These are phyloP conservation scores for Hestina assimilis DNA, from an alignment of 1,140 invertebrate species.

Conservation along the genomic window DNA sequence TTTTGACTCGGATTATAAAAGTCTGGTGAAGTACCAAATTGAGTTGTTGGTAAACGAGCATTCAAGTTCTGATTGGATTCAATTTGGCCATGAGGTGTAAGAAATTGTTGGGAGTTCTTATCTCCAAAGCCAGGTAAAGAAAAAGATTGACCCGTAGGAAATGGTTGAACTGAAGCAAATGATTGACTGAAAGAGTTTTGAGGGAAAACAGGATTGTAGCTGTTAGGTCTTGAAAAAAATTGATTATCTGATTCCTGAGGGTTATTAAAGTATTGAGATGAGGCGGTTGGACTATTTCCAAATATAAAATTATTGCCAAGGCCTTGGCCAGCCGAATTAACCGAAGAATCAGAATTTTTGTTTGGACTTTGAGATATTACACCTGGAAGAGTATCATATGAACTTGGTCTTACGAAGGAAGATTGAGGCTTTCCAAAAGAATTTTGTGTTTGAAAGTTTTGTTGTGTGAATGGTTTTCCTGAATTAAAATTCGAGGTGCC, in stretches of 20 bases:
- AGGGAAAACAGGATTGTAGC: background rate
- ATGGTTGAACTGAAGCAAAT: background rate
- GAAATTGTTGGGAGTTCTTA: background rate
- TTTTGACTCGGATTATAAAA: background rate
- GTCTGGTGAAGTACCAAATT: background rate
- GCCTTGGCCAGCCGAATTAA: background rate
- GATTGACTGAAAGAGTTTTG: conserved; percentile 8
- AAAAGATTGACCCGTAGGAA: background rate
- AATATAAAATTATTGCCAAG: background rate
- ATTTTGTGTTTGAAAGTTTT: conserved; percentile 29
- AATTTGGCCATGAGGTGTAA: background rate
- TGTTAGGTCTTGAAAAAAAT: background rate
- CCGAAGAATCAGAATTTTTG: background rate
- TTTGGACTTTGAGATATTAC: background rate
- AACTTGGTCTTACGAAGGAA: conserved; percentile 12
- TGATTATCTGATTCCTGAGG: background rate
- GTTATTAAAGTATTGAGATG: background rate
- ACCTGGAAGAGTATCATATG: conserved; percentile 13
- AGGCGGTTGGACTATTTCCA: background rate
- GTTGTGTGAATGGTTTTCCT: conserved; percentile 30
- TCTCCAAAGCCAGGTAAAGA: no score
- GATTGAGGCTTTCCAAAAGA: conserved; percentile 15
- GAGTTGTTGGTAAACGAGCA: background rate
- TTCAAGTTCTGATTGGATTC: conserved; percentile 1
- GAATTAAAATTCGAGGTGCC: no score